A percentile compares a stretch with the other conserved stretches of the same genome.
Conservation (phyloP, 1,140 invertebrate species). For the Antheraea mylitta region DNA sequence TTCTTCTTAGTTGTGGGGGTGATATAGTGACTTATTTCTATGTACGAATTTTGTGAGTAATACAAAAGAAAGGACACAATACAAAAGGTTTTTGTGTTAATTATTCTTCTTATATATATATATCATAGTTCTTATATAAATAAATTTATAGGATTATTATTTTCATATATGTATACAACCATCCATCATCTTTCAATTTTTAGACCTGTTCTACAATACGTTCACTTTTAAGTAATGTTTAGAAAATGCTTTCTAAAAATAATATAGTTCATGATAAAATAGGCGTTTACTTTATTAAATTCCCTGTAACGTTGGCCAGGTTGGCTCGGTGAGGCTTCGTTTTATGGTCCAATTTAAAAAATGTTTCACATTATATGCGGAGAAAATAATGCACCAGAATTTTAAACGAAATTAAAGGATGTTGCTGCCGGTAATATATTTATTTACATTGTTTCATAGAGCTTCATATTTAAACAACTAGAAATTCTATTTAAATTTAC, state of each 20-base stretch:
- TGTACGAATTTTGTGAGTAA: too few relatives aligned
- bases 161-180: too few relatives aligned
- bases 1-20: too few relatives aligned
- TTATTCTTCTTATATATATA: too few relatives aligned
- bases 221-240: background rate
- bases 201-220: background rate
- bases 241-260: background rate
- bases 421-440: background rate
- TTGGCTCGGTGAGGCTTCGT: conserved; percentile 52
- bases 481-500: background rate
- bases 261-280: conserved; percentile 15
- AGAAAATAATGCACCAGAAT: conserved; percentile 56
- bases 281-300: conserved; percentile 69
- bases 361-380: conserved; percentile 63
- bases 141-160: too few relatives aligned
- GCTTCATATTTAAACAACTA: background rate
- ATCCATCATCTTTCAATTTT: background rate
- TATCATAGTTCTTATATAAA: too few relatives aligned
- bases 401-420: conserved; percentile 43
- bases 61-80: too few relatives aligned
- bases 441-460: background rate
- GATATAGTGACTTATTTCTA: too few relatives aligned
- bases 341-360: conserved; percentile 74
- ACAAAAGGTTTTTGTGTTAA: too few relatives aligned
- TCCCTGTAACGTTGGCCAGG: conserved; percentile 50